A percentile compares a stretch with the other conserved stretches of the same genome.
Evolutionary conservation across 2,888 invertebrate genomes (phyloP).

Genomic region (Plebejus anna): DNA sequence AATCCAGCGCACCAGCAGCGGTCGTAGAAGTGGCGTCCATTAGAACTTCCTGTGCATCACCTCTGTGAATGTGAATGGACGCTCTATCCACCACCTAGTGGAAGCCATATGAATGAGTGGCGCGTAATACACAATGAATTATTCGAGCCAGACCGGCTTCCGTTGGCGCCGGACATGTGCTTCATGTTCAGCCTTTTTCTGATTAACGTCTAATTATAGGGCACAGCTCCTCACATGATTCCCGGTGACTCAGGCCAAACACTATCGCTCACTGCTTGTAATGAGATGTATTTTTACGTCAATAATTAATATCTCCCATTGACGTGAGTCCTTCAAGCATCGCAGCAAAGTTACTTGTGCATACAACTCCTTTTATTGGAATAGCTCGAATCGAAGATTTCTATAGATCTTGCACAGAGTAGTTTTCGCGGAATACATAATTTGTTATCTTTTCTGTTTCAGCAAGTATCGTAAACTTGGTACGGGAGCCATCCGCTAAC

Average conservation of each 20-base stretch:
- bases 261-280: slow-evolving; percentile 46
- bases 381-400: neutral
- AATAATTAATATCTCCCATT: neutral
- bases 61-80: slow-evolving; percentile 52
- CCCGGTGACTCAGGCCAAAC: slow-evolving; percentile 64
- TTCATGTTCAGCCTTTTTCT: slow-evolving; percentile 67
- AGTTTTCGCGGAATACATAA: neutral
- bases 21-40: slow-evolving; percentile 53
- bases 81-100: slow-evolving; percentile 48
- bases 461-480: neutral
- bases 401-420: neutral
- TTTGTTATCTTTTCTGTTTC: slow-evolving; percentile 4
- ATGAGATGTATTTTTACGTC: neutral
- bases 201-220: slow-evolving; percentile 78
- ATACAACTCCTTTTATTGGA: neutral
- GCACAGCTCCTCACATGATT: slow-evolving; percentile 64
- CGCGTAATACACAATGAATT: slow-evolving; percentile 65
- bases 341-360: neutral
- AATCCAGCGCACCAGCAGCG: slow-evolving; percentile 62
- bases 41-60: slow-evolving; percentile 67
- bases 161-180: slow-evolving; percentile 68
- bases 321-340: neutral
- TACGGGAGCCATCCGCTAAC: slow-evolving; percentile 45
- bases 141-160: slow-evolving; percentile 71
- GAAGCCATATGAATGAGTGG: slow-evolving; percentile 62